Conservation (phyloP, 2,113 vertebrate species). For the Toxostoma redivivum region DNA sequence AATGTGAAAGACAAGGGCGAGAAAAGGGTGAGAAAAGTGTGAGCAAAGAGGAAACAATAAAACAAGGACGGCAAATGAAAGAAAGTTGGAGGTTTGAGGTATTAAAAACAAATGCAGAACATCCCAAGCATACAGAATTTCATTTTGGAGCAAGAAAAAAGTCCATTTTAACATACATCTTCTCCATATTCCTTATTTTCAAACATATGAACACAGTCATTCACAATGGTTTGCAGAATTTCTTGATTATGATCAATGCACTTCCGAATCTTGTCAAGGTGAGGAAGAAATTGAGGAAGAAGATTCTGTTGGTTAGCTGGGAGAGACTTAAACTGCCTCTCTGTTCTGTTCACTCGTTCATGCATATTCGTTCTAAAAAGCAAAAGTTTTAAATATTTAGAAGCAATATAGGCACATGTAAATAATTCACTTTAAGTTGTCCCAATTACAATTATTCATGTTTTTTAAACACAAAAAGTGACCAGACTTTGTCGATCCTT, state of each 20-base stretch:
- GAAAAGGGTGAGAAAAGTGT: neutral
- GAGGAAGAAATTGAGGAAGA: conserved; percentile 86
- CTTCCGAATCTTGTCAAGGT: conserved; percentile 84
- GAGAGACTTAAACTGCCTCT: conserved; percentile 88
- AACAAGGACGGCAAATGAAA: neutral
- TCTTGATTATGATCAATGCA: conserved; percentile 94
- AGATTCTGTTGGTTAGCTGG: conserved; percentile 85
- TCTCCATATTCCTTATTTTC: conserved; percentile 96
- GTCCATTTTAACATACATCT: conserved; percentile 79
- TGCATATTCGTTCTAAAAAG: conserved; percentile 85
- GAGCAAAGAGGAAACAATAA: neutral
- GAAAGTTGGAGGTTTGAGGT: neutral
- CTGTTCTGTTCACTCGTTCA: conserved; percentile 90
- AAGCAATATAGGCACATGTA: neutral
- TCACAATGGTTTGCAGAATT: conserved; percentile 87
- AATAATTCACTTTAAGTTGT: neutral
- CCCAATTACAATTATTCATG: neutral
- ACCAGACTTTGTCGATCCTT: neutral
- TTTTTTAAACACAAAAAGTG: neutral
- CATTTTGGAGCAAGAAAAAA: conserved; percentile 21
- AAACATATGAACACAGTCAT: conserved; percentile 95
- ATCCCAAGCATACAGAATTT: neutral
- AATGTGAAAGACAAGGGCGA: neutral
- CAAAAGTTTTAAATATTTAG: conserved; percentile 48
- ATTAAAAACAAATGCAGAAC: neutral